Evolutionary conservation across 1,140 invertebrate species (phyloP), one percentile per base, ranked within the genome.

Genomic region (Limonius californicus): DNA sequence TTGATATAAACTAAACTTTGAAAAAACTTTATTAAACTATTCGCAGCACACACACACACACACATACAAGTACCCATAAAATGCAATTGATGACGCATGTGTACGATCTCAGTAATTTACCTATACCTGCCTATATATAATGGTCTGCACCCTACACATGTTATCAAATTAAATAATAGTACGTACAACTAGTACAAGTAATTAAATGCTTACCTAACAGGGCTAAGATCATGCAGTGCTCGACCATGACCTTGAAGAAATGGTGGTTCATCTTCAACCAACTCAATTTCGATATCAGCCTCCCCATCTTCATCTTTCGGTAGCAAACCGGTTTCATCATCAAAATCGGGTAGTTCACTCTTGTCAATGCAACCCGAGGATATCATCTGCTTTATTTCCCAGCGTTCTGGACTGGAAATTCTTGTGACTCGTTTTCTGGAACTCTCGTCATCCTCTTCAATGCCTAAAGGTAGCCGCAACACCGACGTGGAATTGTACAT

Each of bases 211-310:
- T 53, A 58, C 47, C 61, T 2, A 53, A 92, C 89, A 1, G 98
- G 98, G 70, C 94, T 97, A 0, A 99, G 80, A 74, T 99, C 97
- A 62, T 95, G 89, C 1, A 95, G 74, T 0, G 92, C 89, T 68
- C 92, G 78, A 0, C 94, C 93, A 74, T 96, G 93, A 0, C 93
- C 94, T 59, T 91, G 86, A 0, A 99, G 81, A 78, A 99, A 99
- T 1, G 96, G 92, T 0, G 97, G 93, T 74, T 99, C 97, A 59
- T 99, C 97, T 79, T 99, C 98, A 0, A 98, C 96, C 32, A 99
- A 81, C 78, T 99, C 98, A 63, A 99, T 98, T 81, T 99, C 98
- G 54, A 99, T 92, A 75, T 99, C 98, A 70, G 98, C 97, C 76
- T 99, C 97, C 60, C 92, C 92, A 59, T 94, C 92, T 71, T 95